Evolutionary conservation across 2,797 vertebrate genomes (phyloP).

Genomic region (Sorex maritimensis): DNA sequence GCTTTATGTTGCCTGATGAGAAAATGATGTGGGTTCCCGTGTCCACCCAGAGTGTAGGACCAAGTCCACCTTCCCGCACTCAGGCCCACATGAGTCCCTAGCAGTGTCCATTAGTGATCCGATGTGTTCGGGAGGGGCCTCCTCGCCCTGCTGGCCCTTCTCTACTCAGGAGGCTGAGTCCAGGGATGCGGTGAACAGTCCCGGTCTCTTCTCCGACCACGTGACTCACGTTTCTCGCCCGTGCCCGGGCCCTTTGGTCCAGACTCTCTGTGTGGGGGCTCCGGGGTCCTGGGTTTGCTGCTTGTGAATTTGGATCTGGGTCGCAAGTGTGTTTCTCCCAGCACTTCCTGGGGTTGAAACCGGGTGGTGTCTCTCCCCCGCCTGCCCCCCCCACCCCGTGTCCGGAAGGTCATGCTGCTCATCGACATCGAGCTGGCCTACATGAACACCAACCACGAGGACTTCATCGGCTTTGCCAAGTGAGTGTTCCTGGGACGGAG

Average conservation of each 20-base stretch:
- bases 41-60: neutral
- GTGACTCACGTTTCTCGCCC: neutral
- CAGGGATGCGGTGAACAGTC: too few relatives aligned
- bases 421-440: conserved; percentile 99
- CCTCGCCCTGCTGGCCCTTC: neutral
- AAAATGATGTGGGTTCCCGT: neutral
- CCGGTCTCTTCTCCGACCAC: neutral
- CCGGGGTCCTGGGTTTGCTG: neutral
- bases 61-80: neutral
- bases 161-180: too few relatives aligned
- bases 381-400: conserved; percentile 55
- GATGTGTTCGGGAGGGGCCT: neutral
- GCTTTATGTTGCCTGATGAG: neutral
- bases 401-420: conserved; percentile 96
- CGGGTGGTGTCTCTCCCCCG: conserved; percentile 45
- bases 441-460: conserved; percentile 99
- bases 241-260: neutral
- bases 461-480: conserved; percentile 99
- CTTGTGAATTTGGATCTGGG: neutral
- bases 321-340: neutral
- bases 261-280: neutral
- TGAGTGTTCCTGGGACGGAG: conserved; percentile 88
- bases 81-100: neutral
- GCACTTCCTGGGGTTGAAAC: neutral
- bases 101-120: neutral